These are phyloP conservation scores for Caenorhabditis zanzibari DNA, from an alignment of 2,888 invertebrate species.

Conservation along the genomic window DNA sequence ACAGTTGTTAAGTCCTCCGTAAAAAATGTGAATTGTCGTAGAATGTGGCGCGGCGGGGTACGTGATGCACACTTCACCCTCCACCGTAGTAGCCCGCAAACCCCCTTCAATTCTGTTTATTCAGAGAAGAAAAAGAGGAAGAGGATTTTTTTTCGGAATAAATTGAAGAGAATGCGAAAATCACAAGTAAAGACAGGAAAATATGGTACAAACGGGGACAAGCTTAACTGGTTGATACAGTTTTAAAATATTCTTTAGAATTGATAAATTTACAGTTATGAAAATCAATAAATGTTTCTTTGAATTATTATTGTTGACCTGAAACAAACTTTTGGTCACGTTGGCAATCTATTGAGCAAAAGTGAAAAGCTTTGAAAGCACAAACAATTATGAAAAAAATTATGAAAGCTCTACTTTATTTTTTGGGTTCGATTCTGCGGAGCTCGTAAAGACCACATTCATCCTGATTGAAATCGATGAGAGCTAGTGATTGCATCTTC, in stretches of 20 bases:
- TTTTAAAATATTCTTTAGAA: neutral
- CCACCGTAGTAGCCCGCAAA: slow-evolving; percentile 51
- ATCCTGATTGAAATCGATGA: slow-evolving; percentile 70
- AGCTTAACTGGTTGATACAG: slow-evolving; percentile 32
- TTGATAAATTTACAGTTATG: slow-evolving; percentile 18
- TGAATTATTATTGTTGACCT: slow-evolving; percentile 27
- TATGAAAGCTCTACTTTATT: slow-evolving; percentile 20
- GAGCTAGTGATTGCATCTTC: slow-evolving; percentile 68
- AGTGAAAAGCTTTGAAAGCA: slow-evolving; percentile 32
- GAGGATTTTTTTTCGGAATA: neutral
- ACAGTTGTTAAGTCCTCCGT: slow-evolving; percentile 51
- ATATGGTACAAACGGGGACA: slow-evolving; percentile 45
- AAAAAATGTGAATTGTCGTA: slow-evolving; percentile 54
- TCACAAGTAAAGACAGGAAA: slow-evolving; percentile 45
- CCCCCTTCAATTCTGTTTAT: slow-evolving; percentile 28
- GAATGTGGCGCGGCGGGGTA: slow-evolving; percentile 53
- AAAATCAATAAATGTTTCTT: slow-evolving; percentile 15
- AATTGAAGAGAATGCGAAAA: slow-evolving; percentile 15
- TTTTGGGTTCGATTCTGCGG: slow-evolving; percentile 52
- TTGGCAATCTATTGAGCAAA: slow-evolving; percentile 46
- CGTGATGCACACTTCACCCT: slow-evolving; percentile 63
- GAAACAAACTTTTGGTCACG: slow-evolving; percentile 31
- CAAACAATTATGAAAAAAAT: neutral
- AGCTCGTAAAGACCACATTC: slow-evolving; percentile 72
- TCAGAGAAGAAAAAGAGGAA: slow-evolving; percentile 30